These are phyloP conservation scores for Blastobasis adustella DNA, from an alignment of 2,888 invertebrate species.

Conservation along the genomic window DNA sequence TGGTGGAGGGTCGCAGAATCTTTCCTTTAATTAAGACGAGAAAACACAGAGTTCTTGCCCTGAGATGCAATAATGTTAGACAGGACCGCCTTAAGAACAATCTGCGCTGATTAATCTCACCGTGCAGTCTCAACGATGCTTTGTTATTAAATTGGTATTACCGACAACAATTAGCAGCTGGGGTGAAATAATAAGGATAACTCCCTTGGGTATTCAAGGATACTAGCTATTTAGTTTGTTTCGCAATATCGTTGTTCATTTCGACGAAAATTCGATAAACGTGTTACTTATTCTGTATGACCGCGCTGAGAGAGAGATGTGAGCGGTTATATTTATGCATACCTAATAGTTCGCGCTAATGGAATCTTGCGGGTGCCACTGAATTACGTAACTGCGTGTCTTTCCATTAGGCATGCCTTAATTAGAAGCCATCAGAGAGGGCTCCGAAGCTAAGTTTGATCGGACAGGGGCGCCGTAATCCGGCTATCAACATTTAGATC, in stretches of 20 bases:
- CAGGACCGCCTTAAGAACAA: slow-evolving; percentile 13
- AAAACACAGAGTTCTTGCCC: slow-evolving; percentile 32
- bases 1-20: slow-evolving; percentile 25
- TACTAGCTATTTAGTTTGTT: too few relatives aligned
- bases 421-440: slow-evolving; percentile 51
- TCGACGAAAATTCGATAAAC: too few relatives aligned
- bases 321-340: background rate
- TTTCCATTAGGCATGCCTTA: slow-evolving; percentile 53
- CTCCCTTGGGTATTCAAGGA: too few relatives aligned
- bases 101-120: slow-evolving; percentile 22
- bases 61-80: slow-evolving; percentile 23
- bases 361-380: slow-evolving; percentile 22
- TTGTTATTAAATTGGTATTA: slow-evolving; percentile 9
- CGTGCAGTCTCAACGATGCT: slow-evolving; percentile 15
- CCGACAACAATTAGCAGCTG: background rate
- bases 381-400: slow-evolving; percentile 37
- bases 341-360: too few relatives aligned
- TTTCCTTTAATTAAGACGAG: slow-evolving; percentile 41
- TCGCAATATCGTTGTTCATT: too few relatives aligned
- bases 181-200: too few relatives aligned
- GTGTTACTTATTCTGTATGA: too few relatives aligned
- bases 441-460: slow-evolving; percentile 46
- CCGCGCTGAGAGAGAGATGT: too few relatives aligned
- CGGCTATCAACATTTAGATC: slow-evolving; percentile 55
- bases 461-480: slow-evolving; percentile 47